Evolutionary conservation across 2,888 invertebrate species (phyloP).

Genomic region (Ephialtes manifestator): DNA sequence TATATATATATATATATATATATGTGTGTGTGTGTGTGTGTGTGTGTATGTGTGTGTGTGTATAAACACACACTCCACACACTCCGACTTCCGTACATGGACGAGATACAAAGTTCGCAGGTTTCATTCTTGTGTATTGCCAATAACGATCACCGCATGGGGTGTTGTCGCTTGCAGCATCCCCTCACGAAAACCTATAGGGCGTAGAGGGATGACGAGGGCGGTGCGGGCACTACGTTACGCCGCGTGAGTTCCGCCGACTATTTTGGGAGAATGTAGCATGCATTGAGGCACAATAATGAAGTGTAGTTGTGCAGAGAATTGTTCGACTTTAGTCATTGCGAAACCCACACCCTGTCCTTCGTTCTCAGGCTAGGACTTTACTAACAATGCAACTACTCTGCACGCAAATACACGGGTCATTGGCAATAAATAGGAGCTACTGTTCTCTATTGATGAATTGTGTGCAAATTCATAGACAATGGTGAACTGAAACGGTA

Average conservation of each 20-base stretch:
- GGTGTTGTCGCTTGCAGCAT: conserved; percentile 41
- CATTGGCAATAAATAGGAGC: neutral
- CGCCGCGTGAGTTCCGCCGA: conserved; percentile 14
- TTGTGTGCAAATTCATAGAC: neutral
- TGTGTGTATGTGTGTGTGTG: too few species aligned
- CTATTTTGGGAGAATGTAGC: conserved; percentile 4
- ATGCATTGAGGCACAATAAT: neutral
- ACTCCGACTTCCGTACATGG: neutral
- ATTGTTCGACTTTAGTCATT: neutral
- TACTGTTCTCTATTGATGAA: neutral
- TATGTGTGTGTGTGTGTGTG: too few species aligned
- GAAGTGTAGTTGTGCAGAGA: conserved; percentile 12
- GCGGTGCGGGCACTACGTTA: neutral
- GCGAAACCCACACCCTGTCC: neutral
- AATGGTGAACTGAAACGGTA: too few species aligned
- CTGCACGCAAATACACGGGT: neutral
- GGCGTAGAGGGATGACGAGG: neutral
- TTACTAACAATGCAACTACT: neutral
- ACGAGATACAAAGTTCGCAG: conserved; percentile 6
- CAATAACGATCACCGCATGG: conserved; percentile 66
- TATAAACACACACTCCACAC: neutral
- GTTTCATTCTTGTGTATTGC: conserved; percentile 59
- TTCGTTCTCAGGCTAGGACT: neutral
- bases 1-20: neutral
- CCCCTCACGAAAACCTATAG: conserved; percentile 24